These are phyloP conservation scores for Acanthosoma haemorrhoidale DNA, from an alignment of 2,888 invertebrate species.

Conservation along the genomic window DNA sequence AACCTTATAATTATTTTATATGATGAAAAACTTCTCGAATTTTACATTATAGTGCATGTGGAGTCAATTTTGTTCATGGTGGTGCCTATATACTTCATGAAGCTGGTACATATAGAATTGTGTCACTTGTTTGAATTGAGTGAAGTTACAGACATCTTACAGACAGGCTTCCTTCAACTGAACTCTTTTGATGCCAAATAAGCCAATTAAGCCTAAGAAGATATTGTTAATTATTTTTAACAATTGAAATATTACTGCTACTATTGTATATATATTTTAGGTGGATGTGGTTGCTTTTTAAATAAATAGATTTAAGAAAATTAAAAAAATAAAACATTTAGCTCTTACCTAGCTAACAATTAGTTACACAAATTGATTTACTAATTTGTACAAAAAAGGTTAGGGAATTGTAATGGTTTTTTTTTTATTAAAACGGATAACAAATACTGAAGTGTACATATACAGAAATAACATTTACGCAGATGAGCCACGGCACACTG, in stretches of 20 bases:
- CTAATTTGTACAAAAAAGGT: conserved; percentile 3
- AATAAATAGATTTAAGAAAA: background rate
- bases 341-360: background rate
- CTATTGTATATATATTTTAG: background rate
- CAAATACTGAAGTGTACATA: conserved; percentile 8
- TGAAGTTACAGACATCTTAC: background rate
- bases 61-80: background rate
- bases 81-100: background rate
- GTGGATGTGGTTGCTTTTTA: background rate
- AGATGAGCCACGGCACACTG: conserved; percentile 36
- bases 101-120: background rate
- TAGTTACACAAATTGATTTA: background rate
- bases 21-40: no score
- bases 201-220: no score
- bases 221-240: no score
- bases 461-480: conserved; percentile 31
- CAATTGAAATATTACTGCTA: background rate
- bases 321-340: no score
- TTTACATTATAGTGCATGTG: no score
- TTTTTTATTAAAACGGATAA: background rate
- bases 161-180: no score
- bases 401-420: background rate
- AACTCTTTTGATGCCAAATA: background rate
- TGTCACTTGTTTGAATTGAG: background rate
- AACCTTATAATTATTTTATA: no score